Percentiles rank a stretch among this genome's conserved stretches.
Conservation (phyloP, 2,113 vertebrate species). For the Centropristis striata region DNA sequence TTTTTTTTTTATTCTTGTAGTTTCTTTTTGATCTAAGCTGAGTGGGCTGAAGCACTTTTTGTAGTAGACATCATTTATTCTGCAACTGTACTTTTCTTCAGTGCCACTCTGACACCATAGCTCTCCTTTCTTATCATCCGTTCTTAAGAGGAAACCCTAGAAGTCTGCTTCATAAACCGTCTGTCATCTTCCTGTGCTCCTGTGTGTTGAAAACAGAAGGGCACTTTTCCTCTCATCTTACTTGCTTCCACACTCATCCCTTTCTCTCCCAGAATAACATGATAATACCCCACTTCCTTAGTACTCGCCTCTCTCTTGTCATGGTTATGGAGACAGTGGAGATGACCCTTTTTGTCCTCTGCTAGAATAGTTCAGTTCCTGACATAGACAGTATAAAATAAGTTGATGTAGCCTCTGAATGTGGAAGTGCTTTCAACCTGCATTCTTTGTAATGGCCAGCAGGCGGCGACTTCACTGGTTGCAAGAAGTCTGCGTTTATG, state of each 20-base stretch:
- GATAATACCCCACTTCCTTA: conserved; percentile 19
- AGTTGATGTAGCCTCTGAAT: no score
- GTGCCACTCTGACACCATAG: neutral
- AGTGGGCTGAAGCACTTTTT: neutral
- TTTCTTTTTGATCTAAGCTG: neutral
- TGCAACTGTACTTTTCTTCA: neutral
- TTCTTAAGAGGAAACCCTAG: conserved; percentile 49
- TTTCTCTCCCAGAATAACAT: conserved; percentile 41
- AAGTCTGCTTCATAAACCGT: neutral
- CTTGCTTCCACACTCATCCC: conserved; percentile 19
- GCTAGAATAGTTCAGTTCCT: neutral
- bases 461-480: no score
- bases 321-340: neutral
- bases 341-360: conserved; percentile 27
- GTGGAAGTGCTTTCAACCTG: no score
- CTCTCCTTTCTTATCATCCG: conserved; percentile 1
- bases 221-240: conserved; percentile 66
- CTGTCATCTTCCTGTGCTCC: conserved; percentile 25
- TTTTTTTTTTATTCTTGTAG: neutral
- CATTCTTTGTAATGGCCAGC: no score
- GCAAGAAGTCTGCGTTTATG: no score
- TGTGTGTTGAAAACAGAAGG: conserved; percentile 40
- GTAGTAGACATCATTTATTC: neutral
- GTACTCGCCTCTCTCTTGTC: neutral
- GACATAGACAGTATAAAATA: no score